Conservation (phyloP, 2,888 invertebrate species). For the Ichneumoninae sp. region DNA sequence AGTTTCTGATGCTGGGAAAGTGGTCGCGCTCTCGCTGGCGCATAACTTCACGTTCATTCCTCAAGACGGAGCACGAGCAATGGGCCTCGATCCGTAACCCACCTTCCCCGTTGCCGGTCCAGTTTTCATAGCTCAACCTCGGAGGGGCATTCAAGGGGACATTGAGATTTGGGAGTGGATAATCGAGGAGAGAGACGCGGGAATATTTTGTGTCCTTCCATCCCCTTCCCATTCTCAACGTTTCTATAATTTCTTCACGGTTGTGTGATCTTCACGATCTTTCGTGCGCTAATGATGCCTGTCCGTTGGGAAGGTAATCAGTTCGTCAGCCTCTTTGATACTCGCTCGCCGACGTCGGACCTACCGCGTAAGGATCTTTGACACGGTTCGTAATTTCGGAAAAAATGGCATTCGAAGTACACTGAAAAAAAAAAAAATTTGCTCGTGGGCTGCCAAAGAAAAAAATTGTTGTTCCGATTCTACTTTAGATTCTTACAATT, state of each 20-base stretch:
- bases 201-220: slow-evolving; percentile 28
- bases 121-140: slow-evolving; percentile 53
- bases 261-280: neutral
- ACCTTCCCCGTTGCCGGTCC: slow-evolving; percentile 33
- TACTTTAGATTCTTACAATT: too few relatives aligned
- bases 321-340: neutral
- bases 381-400: neutral
- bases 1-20: slow-evolving; percentile 72
- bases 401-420: slow-evolving; percentile 39
- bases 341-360: neutral
- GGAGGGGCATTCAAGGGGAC: slow-evolving; percentile 8
- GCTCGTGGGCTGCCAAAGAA: too few relatives aligned
- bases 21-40: slow-evolving; percentile 59
- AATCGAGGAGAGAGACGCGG: slow-evolving; percentile 44
- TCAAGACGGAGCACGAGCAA: slow-evolving; percentile 62
- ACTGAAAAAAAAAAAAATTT: too few relatives aligned
- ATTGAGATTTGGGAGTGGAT: slow-evolving; percentile 44
- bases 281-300: neutral
- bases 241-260: slow-evolving; percentile 13
- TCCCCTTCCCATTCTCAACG: slow-evolving; percentile 6
- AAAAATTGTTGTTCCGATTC: too few relatives aligned
- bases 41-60: slow-evolving; percentile 78
- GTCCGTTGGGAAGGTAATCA: neutral
- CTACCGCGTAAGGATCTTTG: neutral
- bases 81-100: slow-evolving; percentile 41